A percentile compares a stretch with the other conserved stretches of the same genome.
Evolutionary conservation across 2,797 vertebrate genomes (phyloP).

Genomic region (Crenichthys baileyi): DNA sequence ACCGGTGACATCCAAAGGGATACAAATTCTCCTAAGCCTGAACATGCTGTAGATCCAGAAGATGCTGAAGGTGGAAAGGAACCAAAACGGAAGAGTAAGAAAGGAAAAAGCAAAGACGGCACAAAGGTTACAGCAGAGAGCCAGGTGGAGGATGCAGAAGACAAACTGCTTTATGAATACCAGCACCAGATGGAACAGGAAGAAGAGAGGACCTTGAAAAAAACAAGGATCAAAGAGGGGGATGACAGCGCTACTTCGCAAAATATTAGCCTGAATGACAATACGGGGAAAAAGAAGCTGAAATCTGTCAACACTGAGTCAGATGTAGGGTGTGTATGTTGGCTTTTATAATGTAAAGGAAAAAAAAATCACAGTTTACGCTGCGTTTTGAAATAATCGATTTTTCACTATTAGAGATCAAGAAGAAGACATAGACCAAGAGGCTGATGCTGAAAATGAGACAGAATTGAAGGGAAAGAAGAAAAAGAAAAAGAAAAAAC

Average conservation of each 20-base stretch:
- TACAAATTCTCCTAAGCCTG: conserved; percentile 59
- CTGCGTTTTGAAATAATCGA: conserved; percentile 8
- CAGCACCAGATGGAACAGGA: conserved; percentile 87
- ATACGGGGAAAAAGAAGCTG: conserved; percentile 87
- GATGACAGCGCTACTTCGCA: conserved; percentile 73
- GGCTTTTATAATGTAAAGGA: neutral
- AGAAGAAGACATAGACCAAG: conserved; percentile 54
- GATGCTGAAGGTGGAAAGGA: conserved; percentile 39
- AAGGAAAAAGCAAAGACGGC: conserved; percentile 68
- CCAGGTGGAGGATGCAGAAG: conserved; percentile 72
- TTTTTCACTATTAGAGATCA: conserved; percentile 47
- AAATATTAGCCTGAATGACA: conserved; percentile 78
- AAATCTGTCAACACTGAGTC: conserved; percentile 69
- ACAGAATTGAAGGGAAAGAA: conserved; percentile 82
- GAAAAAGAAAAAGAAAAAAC: conserved; percentile 85
- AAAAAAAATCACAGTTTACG: conserved; percentile 51
- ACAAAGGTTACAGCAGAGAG: conserved; percentile 60
- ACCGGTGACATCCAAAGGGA: conserved; percentile 44
- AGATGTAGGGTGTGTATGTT: conserved; percentile 72
- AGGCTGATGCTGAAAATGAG: conserved; percentile 74
- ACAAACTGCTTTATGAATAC: conserved; percentile 85
- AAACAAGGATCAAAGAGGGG: conserved; percentile 78
- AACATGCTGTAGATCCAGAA: conserved; percentile 56
- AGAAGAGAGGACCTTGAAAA: conserved; percentile 82
- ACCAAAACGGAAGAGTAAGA: conserved; percentile 72